Conservation (phyloP, 2,113 vertebrate genomes). For the Ia io region DNA sequence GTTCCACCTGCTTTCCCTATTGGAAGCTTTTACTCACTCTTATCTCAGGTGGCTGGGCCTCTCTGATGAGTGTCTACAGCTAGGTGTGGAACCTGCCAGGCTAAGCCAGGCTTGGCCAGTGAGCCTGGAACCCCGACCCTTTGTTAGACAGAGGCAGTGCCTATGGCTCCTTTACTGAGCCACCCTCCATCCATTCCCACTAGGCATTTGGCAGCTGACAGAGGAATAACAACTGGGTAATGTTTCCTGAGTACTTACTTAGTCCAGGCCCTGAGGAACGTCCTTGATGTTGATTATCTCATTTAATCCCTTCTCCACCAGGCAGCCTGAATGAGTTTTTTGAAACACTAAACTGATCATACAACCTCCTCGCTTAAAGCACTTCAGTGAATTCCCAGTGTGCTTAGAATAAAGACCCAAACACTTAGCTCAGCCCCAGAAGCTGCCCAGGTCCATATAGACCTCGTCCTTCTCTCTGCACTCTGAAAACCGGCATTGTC, state of each 20-base stretch:
- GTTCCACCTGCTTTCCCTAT: not conserved
- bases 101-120: not conserved
- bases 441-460: fast-evolving
- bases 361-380: not conserved
- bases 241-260: slow-evolving; percentile 9
- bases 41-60: not conserved
- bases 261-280: not conserved
- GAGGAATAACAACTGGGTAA: not conserved
- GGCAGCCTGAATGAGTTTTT: not conserved
- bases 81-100: not conserved
- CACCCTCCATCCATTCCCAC: not conserved
- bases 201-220: not conserved
- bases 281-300: not conserved
- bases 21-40: not conserved
- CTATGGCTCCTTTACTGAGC: not conserved
- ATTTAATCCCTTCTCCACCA: not conserved
- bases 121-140: not conserved
- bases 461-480: not conserved
- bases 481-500: not conserved
- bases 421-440: not conserved
- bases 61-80: not conserved
- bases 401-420: not conserved
- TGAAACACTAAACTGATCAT: not conserved
- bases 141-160: not conserved
- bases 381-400: not conserved